phyloP scores from a whole-genome alignment of 2,888 invertebrate species.

The Megalurothrips usitatus region DNA sequence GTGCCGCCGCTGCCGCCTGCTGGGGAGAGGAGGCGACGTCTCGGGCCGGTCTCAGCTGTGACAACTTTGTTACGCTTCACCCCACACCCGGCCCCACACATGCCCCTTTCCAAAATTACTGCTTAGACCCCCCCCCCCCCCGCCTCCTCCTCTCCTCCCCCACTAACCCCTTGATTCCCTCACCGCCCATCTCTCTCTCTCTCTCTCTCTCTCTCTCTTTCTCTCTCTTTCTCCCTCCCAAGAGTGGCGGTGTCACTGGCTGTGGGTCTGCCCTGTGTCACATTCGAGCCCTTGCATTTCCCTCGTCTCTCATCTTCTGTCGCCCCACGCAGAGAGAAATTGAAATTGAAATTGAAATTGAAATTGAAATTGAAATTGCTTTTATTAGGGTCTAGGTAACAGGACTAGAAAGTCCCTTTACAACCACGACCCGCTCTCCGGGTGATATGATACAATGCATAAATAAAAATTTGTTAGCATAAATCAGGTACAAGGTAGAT shows the following conservation, averaged over 20 bases:
- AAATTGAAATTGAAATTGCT: no score
- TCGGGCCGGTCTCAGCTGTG: conserved; percentile 12
- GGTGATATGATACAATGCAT: no score
- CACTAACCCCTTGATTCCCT: no score
- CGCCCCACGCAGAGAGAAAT: not conserved
- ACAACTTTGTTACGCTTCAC: conserved; percentile 26
- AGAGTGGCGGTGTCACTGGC: not conserved
- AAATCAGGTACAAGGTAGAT: no score
- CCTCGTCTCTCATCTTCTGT: not conserved
- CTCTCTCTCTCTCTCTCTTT: no score
- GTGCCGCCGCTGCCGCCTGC: not conserved
- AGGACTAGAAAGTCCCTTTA: no score
- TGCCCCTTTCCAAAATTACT: conserved; percentile 13
- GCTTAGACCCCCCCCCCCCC: not conserved
- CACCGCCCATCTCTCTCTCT: no score
- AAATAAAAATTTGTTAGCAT: no score
- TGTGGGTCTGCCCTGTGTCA: conserved; percentile 15
- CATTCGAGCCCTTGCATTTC: not conserved
- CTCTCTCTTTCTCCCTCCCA: not conserved
- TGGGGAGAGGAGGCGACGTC: not conserved
- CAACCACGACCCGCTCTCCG: no score
- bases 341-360: no score
- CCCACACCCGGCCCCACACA: not conserved
- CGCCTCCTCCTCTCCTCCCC: not conserved
- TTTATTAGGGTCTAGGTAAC: no score